These are phyloP conservation scores for Psophia crepitans DNA, from an alignment of 2,113 vertebrate species.

Conservation along the genomic window DNA sequence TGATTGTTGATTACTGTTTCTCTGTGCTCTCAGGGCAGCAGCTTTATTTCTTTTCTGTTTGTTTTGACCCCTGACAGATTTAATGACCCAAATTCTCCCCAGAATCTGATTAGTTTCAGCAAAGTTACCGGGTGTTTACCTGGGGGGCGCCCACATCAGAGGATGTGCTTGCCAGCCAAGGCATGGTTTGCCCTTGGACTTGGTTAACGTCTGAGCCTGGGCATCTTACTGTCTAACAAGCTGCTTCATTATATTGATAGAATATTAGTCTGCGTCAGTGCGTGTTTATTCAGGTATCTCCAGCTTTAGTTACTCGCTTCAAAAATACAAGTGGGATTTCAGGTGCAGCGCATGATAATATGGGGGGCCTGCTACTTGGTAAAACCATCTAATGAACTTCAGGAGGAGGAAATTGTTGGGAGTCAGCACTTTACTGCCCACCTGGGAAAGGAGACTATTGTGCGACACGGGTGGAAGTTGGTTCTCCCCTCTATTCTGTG, in stretches of 20 bases:
- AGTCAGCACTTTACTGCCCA: background rate
- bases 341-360: background rate
- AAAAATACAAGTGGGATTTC: conserved; percentile 15
- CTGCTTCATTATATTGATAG: background rate
- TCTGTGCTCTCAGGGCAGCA: background rate
- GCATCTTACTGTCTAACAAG: background rate
- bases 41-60: background rate
- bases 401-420: background rate
- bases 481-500: background rate
- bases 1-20: background rate
- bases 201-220: background rate
- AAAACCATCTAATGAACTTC: conserved; percentile 6
- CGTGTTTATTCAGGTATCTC: background rate
- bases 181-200: background rate
- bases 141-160: background rate
- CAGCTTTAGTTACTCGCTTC: conserved; percentile 11
- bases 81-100: background rate
- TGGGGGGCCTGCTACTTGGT: conserved; percentile 17
- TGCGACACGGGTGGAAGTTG: fast-evolving
- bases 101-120: background rate
- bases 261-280: background rate
- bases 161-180: background rate
- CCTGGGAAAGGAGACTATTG: background rate
- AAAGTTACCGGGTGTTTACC: background rate
- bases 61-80: conserved; percentile 19